These are phyloP conservation scores for Copidosoma aretas DNA, from an alignment of 2,888 invertebrate genomes.

Conservation along the genomic window DNA sequence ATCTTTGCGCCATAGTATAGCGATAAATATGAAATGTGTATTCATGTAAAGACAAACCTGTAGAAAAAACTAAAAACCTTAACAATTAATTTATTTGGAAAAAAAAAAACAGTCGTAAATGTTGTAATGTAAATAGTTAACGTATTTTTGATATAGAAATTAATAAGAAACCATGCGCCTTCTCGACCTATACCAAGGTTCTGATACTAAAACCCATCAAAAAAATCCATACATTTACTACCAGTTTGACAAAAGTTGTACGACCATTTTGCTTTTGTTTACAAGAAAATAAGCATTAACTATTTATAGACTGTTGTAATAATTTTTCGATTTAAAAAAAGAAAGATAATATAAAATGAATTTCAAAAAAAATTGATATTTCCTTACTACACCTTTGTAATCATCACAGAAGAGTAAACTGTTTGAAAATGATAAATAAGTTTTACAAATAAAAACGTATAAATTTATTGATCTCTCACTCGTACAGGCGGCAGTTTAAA, in stretches of 20 bases:
- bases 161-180: conserved; percentile 38
- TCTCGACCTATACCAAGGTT: conserved; percentile 34
- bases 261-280: conserved; percentile 32
- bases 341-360: conserved; percentile 32
- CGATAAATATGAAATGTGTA: conserved; percentile 20
- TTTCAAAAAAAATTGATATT: conserved; percentile 17
- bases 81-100: conserved; percentile 21
- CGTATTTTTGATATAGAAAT: conserved; percentile 41
- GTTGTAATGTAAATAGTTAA: conserved; percentile 26
- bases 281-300: conserved; percentile 33
- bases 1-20: conserved; percentile 22
- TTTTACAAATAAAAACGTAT: conserved; percentile 41
- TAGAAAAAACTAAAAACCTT: conserved; percentile 26
- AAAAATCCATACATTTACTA: conserved; percentile 20
- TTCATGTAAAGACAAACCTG: conserved; percentile 10
- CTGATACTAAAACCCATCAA: conserved; percentile 23
- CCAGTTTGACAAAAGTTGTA: conserved; percentile 29
- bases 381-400: conserved; percentile 18
- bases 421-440: background rate
- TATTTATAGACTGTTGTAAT: conserved; percentile 36
- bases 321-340: conserved; percentile 29
- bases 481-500: conserved; percentile 39
- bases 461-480: conserved; percentile 47
- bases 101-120: conserved; percentile 24
- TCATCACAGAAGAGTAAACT: background rate